phyloP scores from a whole-genome alignment of 2,797 vertebrate genomes.

The Hoplostethus atlanticus region DNA sequence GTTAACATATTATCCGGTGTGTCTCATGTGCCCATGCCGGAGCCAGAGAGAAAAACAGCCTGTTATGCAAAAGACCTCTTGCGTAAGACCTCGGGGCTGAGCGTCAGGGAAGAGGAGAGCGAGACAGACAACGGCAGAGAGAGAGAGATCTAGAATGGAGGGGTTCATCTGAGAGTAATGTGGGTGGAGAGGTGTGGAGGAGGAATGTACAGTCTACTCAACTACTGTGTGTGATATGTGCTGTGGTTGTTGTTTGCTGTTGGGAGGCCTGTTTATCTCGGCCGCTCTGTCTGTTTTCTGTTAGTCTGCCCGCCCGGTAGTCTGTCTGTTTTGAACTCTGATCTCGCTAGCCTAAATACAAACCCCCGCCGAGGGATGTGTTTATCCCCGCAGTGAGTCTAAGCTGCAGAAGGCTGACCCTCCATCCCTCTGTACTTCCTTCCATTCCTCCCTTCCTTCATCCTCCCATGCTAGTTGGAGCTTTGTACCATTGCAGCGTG shows the following conservation, averaged over 20 bases:
- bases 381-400: conserved; percentile 78
- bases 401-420: conserved; percentile 78
- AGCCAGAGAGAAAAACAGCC: conserved; percentile 72
- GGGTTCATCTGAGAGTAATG: conserved; percentile 70
- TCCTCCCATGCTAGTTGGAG: conserved; percentile 78
- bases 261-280: conserved; percentile 66
- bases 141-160: conserved; percentile 55
- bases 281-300: conserved; percentile 61
- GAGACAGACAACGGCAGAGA: conserved; percentile 48
- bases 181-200: conserved; percentile 74
- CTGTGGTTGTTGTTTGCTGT: conserved; percentile 52
- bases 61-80: conserved; percentile 83
- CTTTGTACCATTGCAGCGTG: conserved; percentile 81
- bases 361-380: conserved; percentile 72
- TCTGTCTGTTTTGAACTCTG: conserved; percentile 74
- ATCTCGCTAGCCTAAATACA: conserved; percentile 72
- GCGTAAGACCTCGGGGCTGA: conserved; percentile 77
- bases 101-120: conserved; percentile 59
- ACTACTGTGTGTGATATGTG: conserved; percentile 50
- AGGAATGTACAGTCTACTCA: conserved; percentile 62
- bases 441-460: conserved; percentile 74
- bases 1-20: conserved; percentile 75
- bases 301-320: conserved; percentile 56
- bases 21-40: conserved; percentile 66
- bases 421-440: conserved; percentile 75